A percentile compares a stretch with the other conserved stretches of the same genome.
Conservation (phyloP, 2,888 invertebrate genomes). For the Cecidostiba fungosa region DNA sequence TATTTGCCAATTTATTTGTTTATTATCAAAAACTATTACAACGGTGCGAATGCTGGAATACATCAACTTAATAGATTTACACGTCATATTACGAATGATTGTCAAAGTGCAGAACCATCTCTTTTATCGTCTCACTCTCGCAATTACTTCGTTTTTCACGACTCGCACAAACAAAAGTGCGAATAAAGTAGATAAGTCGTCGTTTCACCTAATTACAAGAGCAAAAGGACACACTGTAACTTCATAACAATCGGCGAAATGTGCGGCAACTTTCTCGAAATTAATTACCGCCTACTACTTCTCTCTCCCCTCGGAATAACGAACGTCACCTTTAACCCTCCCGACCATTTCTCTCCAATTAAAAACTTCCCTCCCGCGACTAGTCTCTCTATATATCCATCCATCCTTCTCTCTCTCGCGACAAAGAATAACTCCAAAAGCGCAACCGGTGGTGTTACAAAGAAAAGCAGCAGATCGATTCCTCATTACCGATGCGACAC, state of each 20-base stretch:
- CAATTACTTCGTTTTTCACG: background rate
- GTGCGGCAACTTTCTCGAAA: constrained; percentile 8
- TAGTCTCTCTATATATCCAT: background rate
- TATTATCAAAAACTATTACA: too few species aligned
- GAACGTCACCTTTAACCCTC: background rate
- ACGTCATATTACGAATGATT: background rate
- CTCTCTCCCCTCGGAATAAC: background rate
- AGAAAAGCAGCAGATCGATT: background rate
- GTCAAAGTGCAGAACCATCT: background rate
- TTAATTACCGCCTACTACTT: constrained; percentile 15
- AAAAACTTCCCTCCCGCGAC: background rate
- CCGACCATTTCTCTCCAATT: background rate
- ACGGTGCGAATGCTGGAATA: background rate
- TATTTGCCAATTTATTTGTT: too few species aligned
- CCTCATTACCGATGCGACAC: background rate
- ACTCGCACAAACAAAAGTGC: background rate
- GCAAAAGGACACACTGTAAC: background rate
- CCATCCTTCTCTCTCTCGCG: too few species aligned
- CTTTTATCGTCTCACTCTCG: background rate
- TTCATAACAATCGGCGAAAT: constrained; percentile 1
- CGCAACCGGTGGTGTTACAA: constrained; percentile 1
- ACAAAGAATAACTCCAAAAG: background rate
- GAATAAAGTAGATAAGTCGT: background rate
- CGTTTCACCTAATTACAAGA: background rate
- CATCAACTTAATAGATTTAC: background rate